A percentile compares a stretch with the other conserved stretches of the same genome.
Conservation (phyloP, 2,113 vertebrate genomes). For the Arizona elegans region DNA sequence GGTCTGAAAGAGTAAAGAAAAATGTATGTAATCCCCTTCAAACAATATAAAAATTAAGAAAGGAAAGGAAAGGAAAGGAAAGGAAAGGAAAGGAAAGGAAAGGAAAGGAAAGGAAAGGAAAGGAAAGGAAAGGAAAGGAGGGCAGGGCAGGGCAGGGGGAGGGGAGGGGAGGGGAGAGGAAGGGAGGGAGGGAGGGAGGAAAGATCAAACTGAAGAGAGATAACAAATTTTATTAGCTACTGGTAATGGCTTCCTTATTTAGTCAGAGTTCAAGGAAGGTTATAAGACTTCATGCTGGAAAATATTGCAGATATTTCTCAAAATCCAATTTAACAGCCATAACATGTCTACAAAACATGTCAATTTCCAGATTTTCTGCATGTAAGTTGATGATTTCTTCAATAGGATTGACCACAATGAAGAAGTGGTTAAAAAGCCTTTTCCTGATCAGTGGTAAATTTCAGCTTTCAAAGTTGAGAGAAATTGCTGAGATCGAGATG, state of each 20-base stretch:
- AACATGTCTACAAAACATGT: background rate
- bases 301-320: background rate
- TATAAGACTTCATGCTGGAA: background rate
- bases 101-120: too few relatives aligned
- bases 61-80: too few relatives aligned
- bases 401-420: background rate
- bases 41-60: background rate
- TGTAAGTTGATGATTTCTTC: background rate
- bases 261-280: background rate
- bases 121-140: too few relatives aligned
- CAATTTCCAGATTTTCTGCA: background rate
- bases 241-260: background rate
- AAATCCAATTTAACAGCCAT: background rate
- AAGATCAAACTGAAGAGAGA: background rate
- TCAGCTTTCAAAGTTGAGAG: background rate
- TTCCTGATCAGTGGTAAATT: background rate
- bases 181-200: too few relatives aligned
- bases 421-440: background rate
- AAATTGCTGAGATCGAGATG: background rate
- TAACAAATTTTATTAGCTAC: background rate
- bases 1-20: background rate
- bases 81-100: background rate
- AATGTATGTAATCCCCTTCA: background rate
- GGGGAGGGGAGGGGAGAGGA: rapidly evolving
- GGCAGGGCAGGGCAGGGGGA: too few relatives aligned